Evolutionary conservation across 2,888 invertebrate species (phyloP), one percentile per base, ranked within the genome.

Genomic region (Microplitis manilae): DNA sequence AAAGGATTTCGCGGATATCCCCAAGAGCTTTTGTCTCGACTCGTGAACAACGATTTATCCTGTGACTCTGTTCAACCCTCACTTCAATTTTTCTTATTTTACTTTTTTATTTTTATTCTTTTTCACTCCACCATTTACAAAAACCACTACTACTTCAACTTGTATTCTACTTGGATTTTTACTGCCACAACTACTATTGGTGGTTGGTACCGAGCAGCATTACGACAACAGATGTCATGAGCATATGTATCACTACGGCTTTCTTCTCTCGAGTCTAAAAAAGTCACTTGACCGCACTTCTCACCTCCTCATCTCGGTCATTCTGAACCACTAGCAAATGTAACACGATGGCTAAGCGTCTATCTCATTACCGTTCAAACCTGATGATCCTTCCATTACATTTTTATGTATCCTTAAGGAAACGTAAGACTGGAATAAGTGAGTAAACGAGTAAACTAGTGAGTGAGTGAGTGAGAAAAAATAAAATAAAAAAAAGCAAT

Each of bases 361-460:
- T 68, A 74, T 77, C 78, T 78, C 76, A 79, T 81, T 80, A 79
- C 68, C 73, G 70, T 74, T 70, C 76, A 70, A 72, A 68, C 69
- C 71, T 71, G 78, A 80, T 80, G 78, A 79, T 80, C 81, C 77
- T 68, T 75, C 71, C 65, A 77, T 75, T 77, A 50, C 71, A 75
- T 73, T 59, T 38, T 73, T 50, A 50, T 50, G 8, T 50, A 50
- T 50, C 13, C 13, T 50, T 13, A 13, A 50, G 2, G 13, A 13
- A 13, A 50, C 13, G 50, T 50, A 30, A 30, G 30, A 8, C 50
- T 50, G 50, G 13, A 50, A 50, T 50, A 50, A 50, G 50, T 50
- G 50, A 50, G 50, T 13, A 9, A 50, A 13, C 76, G 15, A 72
- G 67, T 72, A 59, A 76, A 65, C 15, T 64, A 38, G 20, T 39